Base-by-base conservation (phyloP, 1,140 invertebrate genomes). In the Hylaeus anthracinus region DNA sequence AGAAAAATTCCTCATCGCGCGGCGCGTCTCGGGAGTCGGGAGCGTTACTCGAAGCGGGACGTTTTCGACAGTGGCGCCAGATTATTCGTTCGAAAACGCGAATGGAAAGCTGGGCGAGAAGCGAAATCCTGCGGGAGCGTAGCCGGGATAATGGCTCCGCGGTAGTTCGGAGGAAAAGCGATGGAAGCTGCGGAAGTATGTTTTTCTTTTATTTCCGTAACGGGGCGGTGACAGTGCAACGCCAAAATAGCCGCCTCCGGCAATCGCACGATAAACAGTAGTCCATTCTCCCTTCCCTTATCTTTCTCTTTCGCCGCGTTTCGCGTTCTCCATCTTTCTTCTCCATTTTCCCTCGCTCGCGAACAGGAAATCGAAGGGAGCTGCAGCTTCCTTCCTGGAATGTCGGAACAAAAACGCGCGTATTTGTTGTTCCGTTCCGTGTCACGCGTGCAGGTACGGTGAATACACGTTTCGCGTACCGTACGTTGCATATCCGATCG, bases 191-290 rank as follows among this genome's bases (percentile, higher is more conserved):
- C 78, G 81, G 69, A 73, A 86, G 76, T 82, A 82, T 81, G 81
- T 79, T 86, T 88, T 88, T 67, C 86, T 88, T 88, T 83, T 85
- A 85, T 88, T 88, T 83, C 77, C 86, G 75, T 70, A 79, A 60
- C 64, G 63, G 26, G 56, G 72, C 73, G 84, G 79, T 88, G 84
- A 86, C 84, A 84, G 86, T 78, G 75, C 79, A 80, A 37, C 84
- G 84, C 84, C 76, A 84, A 88, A 88, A 88, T 81, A 88, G 86
- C 76, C 88, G 81, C 87, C 82, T 86, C 84, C 79, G 84, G 86
- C 81, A 85, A 85, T 88, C 74, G 81, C 56, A 71, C 88, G 84
- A 88, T 89, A 89, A 90, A 89, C 87, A 88, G 77, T 48, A 56
- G 66, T 81, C 74, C 74, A 82, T 77, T 86, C 64, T 70, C 74